Base-by-base conservation (phyloP, 2,797 vertebrate genomes). In the Acipenser ruthenus region DNA sequence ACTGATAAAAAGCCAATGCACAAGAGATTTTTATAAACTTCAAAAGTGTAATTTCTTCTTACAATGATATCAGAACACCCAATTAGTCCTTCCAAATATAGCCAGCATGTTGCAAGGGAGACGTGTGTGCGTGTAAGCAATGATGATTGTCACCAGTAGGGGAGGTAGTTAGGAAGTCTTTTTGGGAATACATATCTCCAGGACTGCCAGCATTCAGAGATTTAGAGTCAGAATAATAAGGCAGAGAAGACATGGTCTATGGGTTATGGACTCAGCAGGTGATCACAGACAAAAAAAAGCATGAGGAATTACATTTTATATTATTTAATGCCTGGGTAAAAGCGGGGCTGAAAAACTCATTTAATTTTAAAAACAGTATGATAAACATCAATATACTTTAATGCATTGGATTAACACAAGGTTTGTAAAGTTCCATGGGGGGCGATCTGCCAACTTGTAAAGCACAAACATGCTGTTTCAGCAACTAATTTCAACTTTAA, bases 41-140 rank as follows among this genome's bases (percentile, higher is more conserved):
- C 84, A 86, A 68, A 84, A 75, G 81, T 87, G 87, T 84, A 87
- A 88, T 72, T 83, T 85, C 78, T 86, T 77, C 78, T 84, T 81
- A 88, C 80, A 82, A 85, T 88, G 83, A 86, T 82, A 84, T 84
- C 76, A 80, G 83, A 87, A 84, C 81, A 83, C 83, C 88, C 88
- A 92, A 92, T 93, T 92, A 91, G 84, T 88, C 87, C 79, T 84
- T 84, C 88, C 88, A 90, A 89, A 91, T 88, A 88, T 86, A 90
- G 87, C 73, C 74, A 77, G 49, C 68, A 72, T 75, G 74, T 77
- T 80, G 72, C 56, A 50, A 77, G 74, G 68, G 79, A 79, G 68
- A 77, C 79, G 84, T 68, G 75, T 74, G 74, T 73, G 61, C 74
- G 59, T 78, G 74, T 82, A 83, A 84, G 85, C 86, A 79, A 75